Percentiles rank a stretch among this genome's conserved stretches.
These are phyloP conservation scores for Pantala flavescens DNA, from an alignment of 1,140 invertebrate species.

Conservation along the genomic window DNA sequence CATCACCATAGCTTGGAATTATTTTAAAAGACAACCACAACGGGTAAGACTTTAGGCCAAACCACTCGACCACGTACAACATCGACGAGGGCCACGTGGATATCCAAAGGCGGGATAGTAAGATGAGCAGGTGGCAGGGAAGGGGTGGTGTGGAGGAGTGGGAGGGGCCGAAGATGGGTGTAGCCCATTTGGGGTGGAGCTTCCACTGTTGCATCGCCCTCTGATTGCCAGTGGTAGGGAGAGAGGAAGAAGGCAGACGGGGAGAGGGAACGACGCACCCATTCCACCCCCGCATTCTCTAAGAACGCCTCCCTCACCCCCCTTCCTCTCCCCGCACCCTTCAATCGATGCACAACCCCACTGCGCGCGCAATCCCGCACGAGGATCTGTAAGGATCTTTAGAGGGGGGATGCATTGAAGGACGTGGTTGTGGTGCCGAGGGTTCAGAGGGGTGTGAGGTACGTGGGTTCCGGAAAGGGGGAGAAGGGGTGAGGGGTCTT, in stretches of 20 bases:
- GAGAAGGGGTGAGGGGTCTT: neutral
- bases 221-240: neutral
- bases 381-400: neutral
- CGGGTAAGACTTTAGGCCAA: too few relatives aligned
- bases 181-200: conserved; percentile 8
- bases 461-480: neutral
- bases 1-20: too few relatives aligned
- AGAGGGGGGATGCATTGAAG: neutral
- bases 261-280: neutral
- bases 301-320: neutral
- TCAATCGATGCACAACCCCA: neutral
- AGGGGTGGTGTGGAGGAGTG: conserved; percentile 17
- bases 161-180: conserved; percentile 16
- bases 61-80: too few relatives aligned
- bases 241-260: neutral
- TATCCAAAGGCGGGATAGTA: too few relatives aligned
- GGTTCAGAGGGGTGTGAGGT: neutral
- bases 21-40: too few relatives aligned
- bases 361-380: neutral
- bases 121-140: neutral
- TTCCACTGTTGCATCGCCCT: conserved; percentile 15
- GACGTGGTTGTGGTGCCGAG: neutral
- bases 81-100: too few relatives aligned
- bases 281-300: neutral
- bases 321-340: neutral